phyloP scores from a whole-genome alignment of 1,140 invertebrate genomes.

The Penaeus vannamei region DNA sequence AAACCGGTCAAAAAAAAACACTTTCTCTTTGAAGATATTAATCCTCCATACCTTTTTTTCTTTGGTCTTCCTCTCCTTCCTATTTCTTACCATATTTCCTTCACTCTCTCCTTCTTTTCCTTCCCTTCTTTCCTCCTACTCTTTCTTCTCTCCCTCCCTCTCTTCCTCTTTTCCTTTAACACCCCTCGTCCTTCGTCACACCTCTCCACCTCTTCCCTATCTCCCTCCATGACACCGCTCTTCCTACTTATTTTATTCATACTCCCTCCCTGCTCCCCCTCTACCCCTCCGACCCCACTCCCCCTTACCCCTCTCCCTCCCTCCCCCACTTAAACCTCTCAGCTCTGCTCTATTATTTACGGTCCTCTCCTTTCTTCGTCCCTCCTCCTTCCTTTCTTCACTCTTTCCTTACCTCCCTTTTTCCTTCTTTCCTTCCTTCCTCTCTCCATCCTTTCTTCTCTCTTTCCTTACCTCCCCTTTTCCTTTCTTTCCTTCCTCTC shows the following conservation, averaged over 20 bases:
- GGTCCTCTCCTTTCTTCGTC: background rate
- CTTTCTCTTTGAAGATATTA: background rate
- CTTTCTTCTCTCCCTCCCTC: constrained; percentile 13
- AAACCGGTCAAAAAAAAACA: too few species aligned
- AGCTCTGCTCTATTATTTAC: background rate
- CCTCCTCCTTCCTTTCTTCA: background rate
- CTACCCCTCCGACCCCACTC: background rate
- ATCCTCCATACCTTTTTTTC: background rate
- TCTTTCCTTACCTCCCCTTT: too few species aligned
- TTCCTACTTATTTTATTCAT: too few species aligned
- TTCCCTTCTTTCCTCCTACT: too few species aligned
- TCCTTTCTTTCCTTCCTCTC: background rate
- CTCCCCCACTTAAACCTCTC: background rate
- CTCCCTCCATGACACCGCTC: too few species aligned
- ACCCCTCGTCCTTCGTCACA: background rate
- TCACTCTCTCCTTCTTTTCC: constrained; percentile 19
- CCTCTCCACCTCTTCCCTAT: background rate
- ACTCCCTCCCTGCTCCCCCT: background rate
- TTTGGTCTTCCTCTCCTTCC: background rate
- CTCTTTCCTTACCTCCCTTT: background rate
- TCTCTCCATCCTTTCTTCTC: background rate
- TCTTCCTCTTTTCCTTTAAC: constrained; percentile 2
- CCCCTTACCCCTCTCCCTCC: background rate
- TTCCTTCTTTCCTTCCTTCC: background rate
- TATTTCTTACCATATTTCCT: constrained; percentile 1